Evolutionary conservation across 2,888 invertebrate species (phyloP).

Genomic region (Oligia strigilis): DNA sequence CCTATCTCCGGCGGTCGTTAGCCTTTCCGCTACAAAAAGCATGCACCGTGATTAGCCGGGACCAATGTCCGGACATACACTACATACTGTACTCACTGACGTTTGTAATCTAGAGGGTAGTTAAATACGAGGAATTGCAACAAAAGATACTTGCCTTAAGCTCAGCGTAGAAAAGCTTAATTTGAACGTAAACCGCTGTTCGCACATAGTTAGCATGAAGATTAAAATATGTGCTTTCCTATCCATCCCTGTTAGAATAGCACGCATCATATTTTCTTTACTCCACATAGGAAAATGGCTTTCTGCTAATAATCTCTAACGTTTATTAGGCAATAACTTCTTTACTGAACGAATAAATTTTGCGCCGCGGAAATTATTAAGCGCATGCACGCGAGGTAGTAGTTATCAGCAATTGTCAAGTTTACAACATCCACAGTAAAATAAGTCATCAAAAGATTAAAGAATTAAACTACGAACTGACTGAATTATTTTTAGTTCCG

Average conservation of each 20-base stretch:
- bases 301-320: slow-evolving; percentile 64
- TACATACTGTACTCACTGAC: slow-evolving; percentile 41
- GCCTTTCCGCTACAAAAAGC: slow-evolving; percentile 85
- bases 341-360: slow-evolving; percentile 69
- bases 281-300: slow-evolving; percentile 53
- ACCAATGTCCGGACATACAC: slow-evolving; percentile 75
- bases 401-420: slow-evolving; percentile 59
- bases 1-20: slow-evolving; percentile 84
- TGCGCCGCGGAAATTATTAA: slow-evolving; percentile 68
- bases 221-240: slow-evolving; percentile 26
- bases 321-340: slow-evolving; percentile 72
- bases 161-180: slow-evolving; percentile 13
- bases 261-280: slow-evolving; percentile 51
- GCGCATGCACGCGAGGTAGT: slow-evolving; percentile 67
- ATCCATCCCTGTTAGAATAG: slow-evolving; percentile 20
- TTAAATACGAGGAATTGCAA: slow-evolving; percentile 30
- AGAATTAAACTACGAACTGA: slow-evolving; percentile 33
- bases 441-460: slow-evolving; percentile 42
- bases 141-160: slow-evolving; percentile 25
- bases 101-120: slow-evolving; percentile 46
- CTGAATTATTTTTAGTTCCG: slow-evolving; percentile 40
- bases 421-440: slow-evolving; percentile 50
- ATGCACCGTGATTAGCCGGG: slow-evolving; percentile 79
- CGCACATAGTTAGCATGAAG: slow-evolving; percentile 9
- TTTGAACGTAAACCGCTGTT: slow-evolving; percentile 27